Evolutionary conservation across 2,888 invertebrate genomes (phyloP).

Genomic region (Ptilodon capucinus): DNA sequence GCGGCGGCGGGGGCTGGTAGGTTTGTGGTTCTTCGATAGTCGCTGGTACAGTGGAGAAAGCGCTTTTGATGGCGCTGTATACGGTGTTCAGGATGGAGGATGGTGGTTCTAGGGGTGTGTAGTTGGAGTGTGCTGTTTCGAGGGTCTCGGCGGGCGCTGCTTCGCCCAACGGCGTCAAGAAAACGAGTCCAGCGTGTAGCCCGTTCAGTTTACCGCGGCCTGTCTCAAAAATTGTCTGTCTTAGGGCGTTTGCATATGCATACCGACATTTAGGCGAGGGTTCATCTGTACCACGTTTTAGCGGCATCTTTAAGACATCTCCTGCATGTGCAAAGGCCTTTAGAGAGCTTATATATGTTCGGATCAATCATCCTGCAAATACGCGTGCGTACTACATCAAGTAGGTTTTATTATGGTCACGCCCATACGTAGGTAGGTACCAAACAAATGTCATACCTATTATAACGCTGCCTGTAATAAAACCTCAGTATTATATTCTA

Average conservation of each 20-base stretch:
- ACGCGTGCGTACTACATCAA: no score
- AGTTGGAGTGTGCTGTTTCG: constrained; percentile 47
- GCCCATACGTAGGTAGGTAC: no score
- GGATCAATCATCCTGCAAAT: no score
- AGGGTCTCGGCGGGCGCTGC: constrained; percentile 49
- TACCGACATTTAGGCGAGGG: no score
- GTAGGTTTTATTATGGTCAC: no score
- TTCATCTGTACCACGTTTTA: no score
- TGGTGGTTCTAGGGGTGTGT: constrained; percentile 68
- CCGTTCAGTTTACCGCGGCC: constrained; percentile 74
- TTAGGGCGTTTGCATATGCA: constrained; percentile 29
- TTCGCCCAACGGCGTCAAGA: constrained; percentile 70
- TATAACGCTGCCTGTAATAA: no score
- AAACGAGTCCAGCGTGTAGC: constrained; percentile 72
- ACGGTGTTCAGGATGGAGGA: constrained; percentile 66
- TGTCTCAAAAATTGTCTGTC: constrained; percentile 64
- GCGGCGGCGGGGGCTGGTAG: constrained; percentile 63
- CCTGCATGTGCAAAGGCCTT: no score
- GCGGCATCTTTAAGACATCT: no score
- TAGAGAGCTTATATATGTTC: no score
- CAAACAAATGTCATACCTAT: no score
- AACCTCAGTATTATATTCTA: no score
- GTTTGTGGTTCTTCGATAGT: constrained; percentile 27
- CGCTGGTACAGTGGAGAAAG: constrained; percentile 44
- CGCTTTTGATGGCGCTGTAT: constrained; percentile 69